Evolutionary conservation across 2,888 invertebrate species (phyloP), one percentile per base, ranked within the genome.

Genomic region (Stomorhina lunata): DNA sequence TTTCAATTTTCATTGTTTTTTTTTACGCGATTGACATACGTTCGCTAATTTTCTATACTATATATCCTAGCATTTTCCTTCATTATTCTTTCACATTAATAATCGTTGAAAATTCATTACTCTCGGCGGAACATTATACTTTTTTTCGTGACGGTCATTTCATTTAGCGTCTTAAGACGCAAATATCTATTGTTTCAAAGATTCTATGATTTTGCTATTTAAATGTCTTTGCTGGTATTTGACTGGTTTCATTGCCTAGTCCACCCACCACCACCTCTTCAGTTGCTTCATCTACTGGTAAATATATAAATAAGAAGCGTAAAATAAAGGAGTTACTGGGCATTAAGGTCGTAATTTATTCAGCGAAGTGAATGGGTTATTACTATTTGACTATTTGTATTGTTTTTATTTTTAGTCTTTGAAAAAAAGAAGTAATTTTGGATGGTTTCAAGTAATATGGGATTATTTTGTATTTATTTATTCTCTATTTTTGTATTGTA

Each of bases 111-210:
- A 81, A 61, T 37, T 15, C 53, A 27, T 48, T 32, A 15, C 12
- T 48, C 25, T 61, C 40, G 61, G n/a, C n/a, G n/a, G 10, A 20
- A 25, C 48, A 75, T 43, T 71, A 69, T 59, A 76, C n/a, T 84
- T 68, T 40, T 25, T 72, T 79, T 79, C 85, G 83, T 85, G 86
- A 79, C 85, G 85, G 85, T 84, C 86, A 85, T 85, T 85, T 82
- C 83, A 84, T 84, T 85, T 77, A 66, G 43, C 73, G 85, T 83
- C 85, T 86, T 86, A 86, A 85, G 83, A 75, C 53, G 65, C 71
- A 83, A 78, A 61, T 29, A 17, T 34, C 15, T 29, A 87, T 85
- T 86, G 85, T 88, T 86, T 87, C 22, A 22, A 34, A 45, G 43
- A 43, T 57, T 17, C 15, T 15, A 29, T 25, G 71, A 55, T 4